A percentile compares a stretch with the other conserved stretches of the same genome.
Conservation (phyloP, 2,113 vertebrate genomes). For the Indicator maculatus region DNA sequence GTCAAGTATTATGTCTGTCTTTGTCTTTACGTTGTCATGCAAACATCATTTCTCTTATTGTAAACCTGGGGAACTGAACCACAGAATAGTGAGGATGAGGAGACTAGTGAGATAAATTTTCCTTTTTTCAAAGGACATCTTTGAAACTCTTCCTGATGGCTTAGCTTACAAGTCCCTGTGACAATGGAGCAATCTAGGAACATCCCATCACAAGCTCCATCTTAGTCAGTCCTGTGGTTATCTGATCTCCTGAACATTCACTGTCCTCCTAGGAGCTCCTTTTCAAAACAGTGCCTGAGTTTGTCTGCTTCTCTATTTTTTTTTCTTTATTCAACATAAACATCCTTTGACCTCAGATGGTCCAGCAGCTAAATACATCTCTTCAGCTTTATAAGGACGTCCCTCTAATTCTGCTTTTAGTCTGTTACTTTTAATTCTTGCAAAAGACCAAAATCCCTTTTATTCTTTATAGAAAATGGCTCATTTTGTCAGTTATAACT, state of each 20-base stretch:
- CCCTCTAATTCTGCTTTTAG: neutral
- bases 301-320: neutral
- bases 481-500: neutral
- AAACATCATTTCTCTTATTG: constrained; percentile 7
- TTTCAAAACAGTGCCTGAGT: neutral
- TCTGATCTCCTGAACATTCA: neutral
- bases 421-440: neutral
- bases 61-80: constrained; percentile 10
- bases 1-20: neutral
- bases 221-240: neutral
- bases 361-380: neutral
- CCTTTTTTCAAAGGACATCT: neutral
- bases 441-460: neutral
- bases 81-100: rapidly evolving
- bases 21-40: constrained; percentile 2
- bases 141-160: neutral
- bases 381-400: neutral
- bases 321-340: neutral
- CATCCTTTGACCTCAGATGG: neutral
- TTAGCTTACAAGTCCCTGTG: neutral
- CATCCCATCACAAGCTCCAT: neutral
- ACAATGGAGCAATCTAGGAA: neutral
- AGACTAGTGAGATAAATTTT: neutral
- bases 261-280: neutral
- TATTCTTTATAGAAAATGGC: neutral